Evolutionary conservation across 2,113 vertebrate species (phyloP).

Genomic region (Benitochromis conjunctus): DNA sequence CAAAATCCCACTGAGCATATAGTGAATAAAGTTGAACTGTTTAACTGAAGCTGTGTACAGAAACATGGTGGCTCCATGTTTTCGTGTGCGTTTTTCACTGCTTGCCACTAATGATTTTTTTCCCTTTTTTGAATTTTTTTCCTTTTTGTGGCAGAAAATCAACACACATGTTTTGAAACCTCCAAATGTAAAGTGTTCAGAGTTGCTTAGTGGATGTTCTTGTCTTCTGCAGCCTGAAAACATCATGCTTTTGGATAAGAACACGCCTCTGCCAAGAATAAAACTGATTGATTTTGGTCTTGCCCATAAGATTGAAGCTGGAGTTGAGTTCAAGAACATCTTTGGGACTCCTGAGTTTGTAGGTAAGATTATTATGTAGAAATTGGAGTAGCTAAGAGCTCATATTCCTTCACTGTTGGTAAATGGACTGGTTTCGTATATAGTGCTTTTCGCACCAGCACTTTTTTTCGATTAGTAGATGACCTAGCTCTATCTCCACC

Average conservation of each 20-base stretch:
- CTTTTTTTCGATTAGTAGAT: not conserved
- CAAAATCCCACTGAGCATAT: not conserved
- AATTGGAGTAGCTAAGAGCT: accelerated
- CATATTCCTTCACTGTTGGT: not conserved
- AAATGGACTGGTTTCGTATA: not conserved
- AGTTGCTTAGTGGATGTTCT: not conserved
- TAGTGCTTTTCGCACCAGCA: not conserved
- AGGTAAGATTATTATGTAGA: slow-evolving; percentile 72
- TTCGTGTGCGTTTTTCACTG: not conserved
- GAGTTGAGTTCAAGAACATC: slow-evolving; percentile 96
- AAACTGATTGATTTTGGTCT: slow-evolving; percentile 97
- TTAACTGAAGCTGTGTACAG: not conserved
- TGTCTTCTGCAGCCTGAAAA: slow-evolving; percentile 86
- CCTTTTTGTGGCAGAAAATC: not conserved
- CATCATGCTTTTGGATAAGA: slow-evolving; percentile 96
- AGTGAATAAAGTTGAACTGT: too few species aligned
- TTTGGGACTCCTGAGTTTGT: slow-evolving; percentile 98
- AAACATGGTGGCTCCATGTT: not conserved
- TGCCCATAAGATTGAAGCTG: slow-evolving; percentile 93
- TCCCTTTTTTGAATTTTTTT: not conserved
- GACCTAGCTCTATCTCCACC: not conserved
- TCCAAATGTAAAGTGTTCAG: not conserved
- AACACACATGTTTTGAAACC: not conserved
- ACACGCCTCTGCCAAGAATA: slow-evolving; percentile 85
- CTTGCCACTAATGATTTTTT: too few species aligned